These are phyloP conservation scores for Brachionus manjavacas DNA, from an alignment of 1,140 invertebrate species.

Conservation along the genomic window DNA sequence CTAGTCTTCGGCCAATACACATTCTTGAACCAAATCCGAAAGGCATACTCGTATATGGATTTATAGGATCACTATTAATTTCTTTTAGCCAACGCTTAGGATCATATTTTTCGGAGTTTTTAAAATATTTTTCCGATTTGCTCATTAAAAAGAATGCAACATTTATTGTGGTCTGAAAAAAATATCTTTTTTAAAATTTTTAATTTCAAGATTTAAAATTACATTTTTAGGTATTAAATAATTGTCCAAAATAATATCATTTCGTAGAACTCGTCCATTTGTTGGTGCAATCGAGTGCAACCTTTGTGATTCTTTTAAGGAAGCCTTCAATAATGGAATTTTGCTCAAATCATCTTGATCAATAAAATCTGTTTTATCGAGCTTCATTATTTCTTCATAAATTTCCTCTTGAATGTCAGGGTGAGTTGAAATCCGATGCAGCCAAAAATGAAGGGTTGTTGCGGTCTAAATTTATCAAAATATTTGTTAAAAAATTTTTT, in stretches of 20 bases:
- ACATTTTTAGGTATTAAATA: constrained; percentile 40
- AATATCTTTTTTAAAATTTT: background rate
- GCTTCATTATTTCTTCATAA: constrained; percentile 1
- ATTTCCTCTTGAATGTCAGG: constrained; percentile 20
- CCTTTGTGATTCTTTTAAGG: constrained; percentile 4
- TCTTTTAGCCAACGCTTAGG: constrained; percentile 50
- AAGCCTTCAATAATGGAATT: constrained; percentile 15
- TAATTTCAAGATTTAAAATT: background rate
- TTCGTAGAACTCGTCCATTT: background rate
- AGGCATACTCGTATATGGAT: constrained; percentile 74
- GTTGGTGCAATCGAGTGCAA: background rate
- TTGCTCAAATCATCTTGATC: constrained; percentile 19
- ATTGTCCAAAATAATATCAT: constrained; percentile 5
- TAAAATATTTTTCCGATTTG: constrained; percentile 26
- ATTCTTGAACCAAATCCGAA: constrained; percentile 81
- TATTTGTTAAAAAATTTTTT: too few species aligned
- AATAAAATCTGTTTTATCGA: background rate
- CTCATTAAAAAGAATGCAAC: background rate
- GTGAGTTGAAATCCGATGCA: background rate
- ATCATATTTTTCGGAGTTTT: constrained; percentile 48
- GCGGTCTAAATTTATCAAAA: background rate
- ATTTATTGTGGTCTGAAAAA: background rate
- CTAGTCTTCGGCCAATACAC: constrained; percentile 78
- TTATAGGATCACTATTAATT: constrained; percentile 60
- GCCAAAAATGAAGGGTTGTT: constrained; percentile 17